These are phyloP conservation scores for Andrena flavipes DNA, from an alignment of 2,888 invertebrate species.

Conservation along the genomic window DNA sequence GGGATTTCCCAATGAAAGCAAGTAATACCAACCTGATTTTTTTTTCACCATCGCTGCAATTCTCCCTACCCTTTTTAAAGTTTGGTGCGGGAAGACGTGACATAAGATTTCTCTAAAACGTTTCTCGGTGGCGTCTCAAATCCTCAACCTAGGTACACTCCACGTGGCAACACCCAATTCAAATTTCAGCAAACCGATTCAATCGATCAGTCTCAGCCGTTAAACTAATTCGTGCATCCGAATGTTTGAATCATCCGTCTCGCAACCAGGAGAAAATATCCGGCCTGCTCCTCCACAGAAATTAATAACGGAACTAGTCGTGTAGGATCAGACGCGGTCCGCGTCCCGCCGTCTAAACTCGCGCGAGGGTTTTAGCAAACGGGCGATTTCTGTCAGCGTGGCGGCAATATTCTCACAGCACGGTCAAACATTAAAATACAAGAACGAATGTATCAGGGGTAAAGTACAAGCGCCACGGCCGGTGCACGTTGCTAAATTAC, in stretches of 20 bases:
- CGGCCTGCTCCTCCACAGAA: background rate
- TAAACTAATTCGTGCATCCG: background rate
- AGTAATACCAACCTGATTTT: no score
- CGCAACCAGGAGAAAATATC: background rate
- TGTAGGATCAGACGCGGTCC: conserved; percentile 3
- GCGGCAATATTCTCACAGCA: conserved; percentile 34
- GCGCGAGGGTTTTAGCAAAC: conserved; percentile 43
- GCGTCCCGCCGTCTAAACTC: conserved; percentile 25
- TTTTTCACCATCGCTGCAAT: no score
- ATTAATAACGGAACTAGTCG: conserved; percentile 37
- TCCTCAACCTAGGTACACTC: no score
- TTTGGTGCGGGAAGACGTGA: no score
- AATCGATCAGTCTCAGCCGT: background rate
- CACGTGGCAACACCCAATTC: no score
- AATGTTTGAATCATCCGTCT: background rate
- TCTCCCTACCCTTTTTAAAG: no score
- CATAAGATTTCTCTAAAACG: no score
- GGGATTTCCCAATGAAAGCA: no score
- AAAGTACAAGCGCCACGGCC: conserved; percentile 41
- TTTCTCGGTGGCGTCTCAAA: no score
- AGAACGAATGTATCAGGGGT: conserved; percentile 51
- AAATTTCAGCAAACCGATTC: background rate
- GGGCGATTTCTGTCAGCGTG: conserved; percentile 53
- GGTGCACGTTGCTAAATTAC: conserved; percentile 64
- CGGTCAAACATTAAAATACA: conserved; percentile 60